phyloP scores from a whole-genome alignment of 1,140 invertebrate genomes.

The Pemphigus obesinymphae region DNA sequence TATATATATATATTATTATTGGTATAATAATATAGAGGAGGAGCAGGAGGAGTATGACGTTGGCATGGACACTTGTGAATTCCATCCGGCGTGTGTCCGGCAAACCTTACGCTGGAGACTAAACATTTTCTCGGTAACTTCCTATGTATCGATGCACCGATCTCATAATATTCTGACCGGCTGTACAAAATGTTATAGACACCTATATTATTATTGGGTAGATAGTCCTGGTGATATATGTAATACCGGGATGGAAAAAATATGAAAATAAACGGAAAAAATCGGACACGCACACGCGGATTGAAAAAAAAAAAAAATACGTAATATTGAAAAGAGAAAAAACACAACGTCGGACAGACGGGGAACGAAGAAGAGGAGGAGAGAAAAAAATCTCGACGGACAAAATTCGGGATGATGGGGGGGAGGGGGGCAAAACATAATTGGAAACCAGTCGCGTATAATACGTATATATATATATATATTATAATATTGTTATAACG shows the following conservation, averaged over 20 bases:
- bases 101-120: not conserved
- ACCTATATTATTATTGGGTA: no score
- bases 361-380: no score
- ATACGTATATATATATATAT: not conserved
- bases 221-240: no score
- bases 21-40: not conserved
- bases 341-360: no score
- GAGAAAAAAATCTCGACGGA: not conserved
- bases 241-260: no score
- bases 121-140: conserved; percentile 21
- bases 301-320: not conserved
- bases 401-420: not conserved
- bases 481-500: not conserved
- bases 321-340: not conserved
- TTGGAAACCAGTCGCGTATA: conserved; percentile 27
- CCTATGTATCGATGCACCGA: not conserved
- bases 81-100: conserved; percentile 11
- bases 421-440: not conserved
- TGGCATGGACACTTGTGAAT: not conserved
- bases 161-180: not conserved
- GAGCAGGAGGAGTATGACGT: not conserved
- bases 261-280: no score
- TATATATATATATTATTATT: no score
- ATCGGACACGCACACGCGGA: not conserved
- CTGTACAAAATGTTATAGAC: not conserved